These are phyloP conservation scores for Ecliptopera silaceata DNA, from an alignment of 2,888 invertebrate genomes.

Conservation along the genomic window DNA sequence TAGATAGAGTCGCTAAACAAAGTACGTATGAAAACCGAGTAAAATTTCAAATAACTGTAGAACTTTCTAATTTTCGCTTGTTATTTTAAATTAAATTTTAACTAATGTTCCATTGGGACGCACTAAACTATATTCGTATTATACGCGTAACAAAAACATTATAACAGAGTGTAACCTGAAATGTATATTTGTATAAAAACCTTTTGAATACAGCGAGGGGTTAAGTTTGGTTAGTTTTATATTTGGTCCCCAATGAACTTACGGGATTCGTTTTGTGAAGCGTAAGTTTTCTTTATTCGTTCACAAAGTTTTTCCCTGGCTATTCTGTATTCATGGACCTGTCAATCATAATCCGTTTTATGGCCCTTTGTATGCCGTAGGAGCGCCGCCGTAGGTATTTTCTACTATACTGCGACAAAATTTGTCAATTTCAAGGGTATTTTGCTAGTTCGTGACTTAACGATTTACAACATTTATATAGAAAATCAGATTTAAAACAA, in stretches of 20 bases:
- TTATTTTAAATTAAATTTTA: neutral
- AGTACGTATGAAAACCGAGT: neutral
- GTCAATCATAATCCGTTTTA: constrained; percentile 12
- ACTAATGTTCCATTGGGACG: neutral
- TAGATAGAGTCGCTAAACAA: too few relatives aligned
- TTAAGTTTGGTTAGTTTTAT: constrained; percentile 35
- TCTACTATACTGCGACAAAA: too few relatives aligned
- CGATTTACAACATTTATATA: too few relatives aligned
- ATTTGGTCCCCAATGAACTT: constrained; percentile 33
- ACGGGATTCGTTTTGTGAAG: constrained; percentile 38
- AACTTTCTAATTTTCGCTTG: neutral
- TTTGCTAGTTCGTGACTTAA: too few relatives aligned
- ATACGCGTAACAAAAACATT: neutral
- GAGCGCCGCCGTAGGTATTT: neutral
- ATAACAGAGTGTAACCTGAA: neutral
- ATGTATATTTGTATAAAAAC: constrained; percentile 9
- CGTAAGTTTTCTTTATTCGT: constrained; percentile 17
- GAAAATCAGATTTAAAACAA: too few relatives aligned
- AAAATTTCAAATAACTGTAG: neutral
- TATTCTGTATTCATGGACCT: constrained; percentile 15
- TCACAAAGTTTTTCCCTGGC: constrained; percentile 11
- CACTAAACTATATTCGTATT: neutral
- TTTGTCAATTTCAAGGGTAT: too few relatives aligned
- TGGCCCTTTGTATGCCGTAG: constrained; percentile 5
- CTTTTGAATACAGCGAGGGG: constrained; percentile 2